These are phyloP conservation scores for Aricia artaxerxes DNA, from an alignment of 2,888 invertebrate species.

Conservation along the genomic window DNA sequence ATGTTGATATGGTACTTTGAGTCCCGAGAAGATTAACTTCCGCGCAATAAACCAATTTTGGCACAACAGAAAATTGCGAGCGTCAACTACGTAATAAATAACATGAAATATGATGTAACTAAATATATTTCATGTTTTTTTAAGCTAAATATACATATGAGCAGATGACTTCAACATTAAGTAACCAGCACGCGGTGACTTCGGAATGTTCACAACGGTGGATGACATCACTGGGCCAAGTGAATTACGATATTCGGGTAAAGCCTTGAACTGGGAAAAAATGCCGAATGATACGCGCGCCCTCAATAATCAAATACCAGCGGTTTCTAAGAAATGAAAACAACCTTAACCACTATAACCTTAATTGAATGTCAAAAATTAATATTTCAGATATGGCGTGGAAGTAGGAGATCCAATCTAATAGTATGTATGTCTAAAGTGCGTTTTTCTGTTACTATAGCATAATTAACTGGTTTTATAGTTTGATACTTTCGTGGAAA, in stretches of 20 bases:
- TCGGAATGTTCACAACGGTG: slow-evolving; percentile 13
- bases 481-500: too few relatives aligned
- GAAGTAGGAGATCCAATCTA: too few relatives aligned
- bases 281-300: slow-evolving; percentile 17
- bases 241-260: slow-evolving; percentile 26
- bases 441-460: too few relatives aligned
- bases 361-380: background rate
- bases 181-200: background rate
- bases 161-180: slow-evolving; percentile 12
- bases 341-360: background rate
- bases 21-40: too few relatives aligned
- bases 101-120: background rate
- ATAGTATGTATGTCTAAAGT: too few relatives aligned
- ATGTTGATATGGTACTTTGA: too few relatives aligned
- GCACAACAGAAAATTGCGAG: too few relatives aligned
- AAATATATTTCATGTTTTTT: background rate
- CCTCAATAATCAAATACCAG: slow-evolving; percentile 21
- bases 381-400: background rate
- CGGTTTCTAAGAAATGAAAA: background rate
- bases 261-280: slow-evolving; percentile 31
- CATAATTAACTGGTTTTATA: too few relatives aligned
- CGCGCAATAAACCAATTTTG: too few relatives aligned
- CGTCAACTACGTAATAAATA: background rate
- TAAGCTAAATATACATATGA: background rate
- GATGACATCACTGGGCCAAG: slow-evolving; percentile 23